phyloP scores from a whole-genome alignment of 2,797 vertebrate species.

The Propithecus deckenii region DNA sequence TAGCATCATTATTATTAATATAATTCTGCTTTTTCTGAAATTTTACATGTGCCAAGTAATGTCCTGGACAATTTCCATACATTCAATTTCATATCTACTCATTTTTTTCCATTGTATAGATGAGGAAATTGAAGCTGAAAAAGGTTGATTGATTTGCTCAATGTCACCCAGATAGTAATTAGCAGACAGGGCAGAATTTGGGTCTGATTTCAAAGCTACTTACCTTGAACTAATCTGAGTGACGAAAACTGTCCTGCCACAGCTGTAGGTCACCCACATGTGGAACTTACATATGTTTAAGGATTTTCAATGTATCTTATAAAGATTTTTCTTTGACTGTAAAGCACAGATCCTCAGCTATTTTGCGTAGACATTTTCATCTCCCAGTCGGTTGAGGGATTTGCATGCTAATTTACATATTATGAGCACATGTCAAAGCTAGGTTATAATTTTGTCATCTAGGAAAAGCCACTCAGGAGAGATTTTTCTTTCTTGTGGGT shows the following conservation, averaged over 20 bases:
- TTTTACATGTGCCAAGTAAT: neutral
- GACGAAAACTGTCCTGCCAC: neutral
- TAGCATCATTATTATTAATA: neutral
- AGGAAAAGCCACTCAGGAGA: neutral
- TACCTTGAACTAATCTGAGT: neutral
- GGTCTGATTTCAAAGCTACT: neutral
- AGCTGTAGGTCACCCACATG: neutral
- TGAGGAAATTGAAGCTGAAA: neutral
- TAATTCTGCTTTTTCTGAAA: neutral
- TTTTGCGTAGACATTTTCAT: neutral
- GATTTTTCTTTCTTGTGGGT: neutral
- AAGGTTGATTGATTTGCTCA: neutral
- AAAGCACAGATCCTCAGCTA: neutral
- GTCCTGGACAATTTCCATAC: neutral
- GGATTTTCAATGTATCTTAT: neutral
- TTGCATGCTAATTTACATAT: neutral
- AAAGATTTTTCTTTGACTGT: neutral
- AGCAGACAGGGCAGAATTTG: neutral
- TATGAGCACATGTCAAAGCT: neutral
- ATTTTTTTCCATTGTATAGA: neutral
- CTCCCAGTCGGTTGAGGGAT: neutral
- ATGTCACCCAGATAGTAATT: neutral
- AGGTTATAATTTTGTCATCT: conserved; percentile 39
- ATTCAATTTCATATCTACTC: neutral
- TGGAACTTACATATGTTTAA: neutral